Percentiles rank a stretch among this genome's conserved stretches.
phyloP scores from a whole-genome alignment of 1,140 invertebrate genomes.

The Bombus sylvicola region DNA sequence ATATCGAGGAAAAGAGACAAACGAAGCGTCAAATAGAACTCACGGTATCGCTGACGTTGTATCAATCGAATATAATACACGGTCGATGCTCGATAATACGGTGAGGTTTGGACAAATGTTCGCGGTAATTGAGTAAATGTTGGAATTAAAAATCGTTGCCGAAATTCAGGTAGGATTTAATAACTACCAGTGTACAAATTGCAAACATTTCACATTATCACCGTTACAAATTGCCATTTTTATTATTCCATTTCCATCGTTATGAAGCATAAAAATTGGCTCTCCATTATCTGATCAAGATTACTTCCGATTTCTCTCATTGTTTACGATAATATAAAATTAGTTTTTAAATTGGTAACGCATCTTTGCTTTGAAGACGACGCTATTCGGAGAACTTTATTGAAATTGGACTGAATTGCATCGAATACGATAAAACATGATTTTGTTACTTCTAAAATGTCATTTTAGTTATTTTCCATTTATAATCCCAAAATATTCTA shows the following conservation, averaged over 20 bases:
- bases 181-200: background rate
- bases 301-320: background rate
- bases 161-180: background rate
- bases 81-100: background rate
- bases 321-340: background rate
- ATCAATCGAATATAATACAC: background rate
- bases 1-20: background rate
- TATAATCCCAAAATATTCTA: background rate
- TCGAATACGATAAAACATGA: background rate
- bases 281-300: background rate
- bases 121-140: constrained; percentile 2
- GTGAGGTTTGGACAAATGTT: background rate
- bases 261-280: background rate
- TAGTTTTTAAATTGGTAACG: background rate
- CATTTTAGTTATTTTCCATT: background rate
- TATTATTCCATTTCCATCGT: background rate
- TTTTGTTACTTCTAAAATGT: background rate
- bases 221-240: background rate
- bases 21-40: constrained; percentile 38
- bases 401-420: no score
- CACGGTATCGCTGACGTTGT: constrained; percentile 1
- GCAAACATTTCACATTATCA: background rate
- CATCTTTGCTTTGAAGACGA: background rate
- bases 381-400: no score
- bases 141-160: constrained; percentile 1